These are phyloP conservation scores for Psylliodes chrysocephalus DNA, from an alignment of 2,888 invertebrate genomes.

Conservation along the genomic window DNA sequence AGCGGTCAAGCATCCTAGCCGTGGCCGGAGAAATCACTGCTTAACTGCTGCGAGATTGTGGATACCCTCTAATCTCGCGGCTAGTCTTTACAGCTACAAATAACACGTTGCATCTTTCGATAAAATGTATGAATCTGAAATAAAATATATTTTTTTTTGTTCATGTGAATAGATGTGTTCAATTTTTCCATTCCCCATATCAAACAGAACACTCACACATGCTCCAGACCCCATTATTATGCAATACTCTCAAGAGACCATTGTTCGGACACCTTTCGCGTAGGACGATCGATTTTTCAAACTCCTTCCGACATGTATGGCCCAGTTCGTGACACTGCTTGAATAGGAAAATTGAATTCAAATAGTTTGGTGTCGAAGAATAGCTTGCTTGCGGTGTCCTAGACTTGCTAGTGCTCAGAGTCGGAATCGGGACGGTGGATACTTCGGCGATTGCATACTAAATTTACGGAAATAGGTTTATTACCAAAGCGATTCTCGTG, in stretches of 20 bases:
- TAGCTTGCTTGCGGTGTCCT: not conserved
- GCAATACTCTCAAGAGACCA: not conserved
- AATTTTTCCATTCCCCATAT: not conserved
- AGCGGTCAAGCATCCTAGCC: too few species aligned
- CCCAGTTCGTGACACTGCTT: not conserved
- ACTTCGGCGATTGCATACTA: too few species aligned
- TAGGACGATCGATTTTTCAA: slow-evolving; percentile 1
- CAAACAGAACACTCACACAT: not conserved
- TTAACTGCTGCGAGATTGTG: too few species aligned
- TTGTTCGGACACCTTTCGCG: not conserved
- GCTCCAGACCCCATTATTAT: not conserved
- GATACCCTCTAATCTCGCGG: too few species aligned
- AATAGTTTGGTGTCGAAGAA: not conserved
- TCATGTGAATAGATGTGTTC: too few species aligned
- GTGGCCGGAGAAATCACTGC: too few species aligned
- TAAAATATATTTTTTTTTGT: not conserved
- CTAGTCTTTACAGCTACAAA: too few species aligned
- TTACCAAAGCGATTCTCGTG: too few species aligned
- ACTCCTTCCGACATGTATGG: not conserved
- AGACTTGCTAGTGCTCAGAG: too few species aligned
- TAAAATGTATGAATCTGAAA: not conserved
- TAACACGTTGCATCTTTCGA: not conserved
- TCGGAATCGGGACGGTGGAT: too few species aligned
- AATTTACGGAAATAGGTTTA: too few species aligned
- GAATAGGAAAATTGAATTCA: slow-evolving; percentile 1